Conservation (phyloP, 2,113 vertebrate species). For the Polypterus senegalus region DNA sequence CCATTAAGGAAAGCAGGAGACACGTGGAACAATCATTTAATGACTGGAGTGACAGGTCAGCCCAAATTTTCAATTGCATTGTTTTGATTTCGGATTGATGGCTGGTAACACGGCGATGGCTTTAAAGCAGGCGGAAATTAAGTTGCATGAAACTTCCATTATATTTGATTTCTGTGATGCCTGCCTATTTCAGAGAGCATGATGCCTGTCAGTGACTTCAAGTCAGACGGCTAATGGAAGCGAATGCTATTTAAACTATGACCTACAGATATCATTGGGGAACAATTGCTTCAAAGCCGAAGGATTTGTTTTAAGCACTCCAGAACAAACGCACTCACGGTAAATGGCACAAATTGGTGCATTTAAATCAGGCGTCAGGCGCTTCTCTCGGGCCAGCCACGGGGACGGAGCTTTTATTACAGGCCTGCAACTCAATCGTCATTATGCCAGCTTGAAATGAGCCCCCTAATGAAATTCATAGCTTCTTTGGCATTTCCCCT, state of each 20-base stretch:
- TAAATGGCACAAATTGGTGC: too few species aligned
- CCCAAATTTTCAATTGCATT: slow-evolving; percentile 1
- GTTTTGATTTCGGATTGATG: slow-evolving; percentile 8
- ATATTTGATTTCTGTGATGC: slow-evolving; percentile 10
- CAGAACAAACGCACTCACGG: not conserved
- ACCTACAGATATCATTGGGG: not conserved
- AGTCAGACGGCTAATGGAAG: not conserved
- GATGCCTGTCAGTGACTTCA: not conserved
- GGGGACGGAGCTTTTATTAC: too few species aligned
- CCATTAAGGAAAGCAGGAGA: not conserved
- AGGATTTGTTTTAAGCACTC: not conserved
- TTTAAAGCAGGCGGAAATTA: slow-evolving; percentile 1
- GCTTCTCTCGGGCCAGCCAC: too few species aligned
- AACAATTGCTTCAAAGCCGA: not conserved
- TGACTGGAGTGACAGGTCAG: slow-evolving; percentile 1
- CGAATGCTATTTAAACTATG: not conserved
- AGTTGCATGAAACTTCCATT: not conserved
- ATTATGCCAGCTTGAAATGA: too few species aligned
- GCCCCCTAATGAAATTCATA: too few species aligned
- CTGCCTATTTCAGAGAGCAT: not conserved
- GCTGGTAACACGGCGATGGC: not conserved
- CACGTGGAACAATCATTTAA: not conserved
- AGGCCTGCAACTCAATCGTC: too few species aligned
- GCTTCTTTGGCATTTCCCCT: too few species aligned
- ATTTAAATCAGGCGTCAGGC: too few species aligned